Conservation (phyloP, 1,140 invertebrate species). For the Chionoecetes opilio region DNA sequence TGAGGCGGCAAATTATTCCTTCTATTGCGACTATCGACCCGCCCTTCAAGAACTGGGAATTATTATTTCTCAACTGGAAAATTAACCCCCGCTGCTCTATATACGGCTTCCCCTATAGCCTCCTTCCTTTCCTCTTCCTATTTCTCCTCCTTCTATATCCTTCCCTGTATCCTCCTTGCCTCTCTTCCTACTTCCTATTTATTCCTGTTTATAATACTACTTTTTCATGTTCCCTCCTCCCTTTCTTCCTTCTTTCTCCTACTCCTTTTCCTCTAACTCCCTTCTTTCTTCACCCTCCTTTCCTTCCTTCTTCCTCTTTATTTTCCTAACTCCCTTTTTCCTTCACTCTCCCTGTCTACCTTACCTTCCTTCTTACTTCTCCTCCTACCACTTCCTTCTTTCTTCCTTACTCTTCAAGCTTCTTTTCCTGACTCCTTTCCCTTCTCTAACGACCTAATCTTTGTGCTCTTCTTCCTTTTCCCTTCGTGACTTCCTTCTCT, state of each 20-base stretch:
- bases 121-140: neutral
- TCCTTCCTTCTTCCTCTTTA: neutral
- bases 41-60: slow-evolving; percentile 45
- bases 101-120: neutral
- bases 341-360: neutral
- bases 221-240: neutral
- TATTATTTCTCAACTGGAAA: slow-evolving; percentile 66
- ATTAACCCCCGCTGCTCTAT: slow-evolving; percentile 45
- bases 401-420: no score
- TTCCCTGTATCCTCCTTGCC: neutral
- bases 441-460: no score
- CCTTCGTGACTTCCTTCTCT: neutral
- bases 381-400: neutral
- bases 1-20: slow-evolving; percentile 59
- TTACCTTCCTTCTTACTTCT: neutral
- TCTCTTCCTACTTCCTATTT: neutral
- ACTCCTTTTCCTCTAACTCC: neutral
- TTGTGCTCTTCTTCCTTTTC: neutral
- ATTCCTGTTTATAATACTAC: neutral
- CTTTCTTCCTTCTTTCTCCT: no score
- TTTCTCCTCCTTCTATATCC: neutral
- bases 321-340: neutral
- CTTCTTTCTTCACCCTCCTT: neutral
- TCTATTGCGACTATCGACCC: slow-evolving; percentile 52
- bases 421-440: neutral